These are phyloP conservation scores for Ectemnius lituratus DNA, from an alignment of 2,888 invertebrate genomes.

Conservation along the genomic window DNA sequence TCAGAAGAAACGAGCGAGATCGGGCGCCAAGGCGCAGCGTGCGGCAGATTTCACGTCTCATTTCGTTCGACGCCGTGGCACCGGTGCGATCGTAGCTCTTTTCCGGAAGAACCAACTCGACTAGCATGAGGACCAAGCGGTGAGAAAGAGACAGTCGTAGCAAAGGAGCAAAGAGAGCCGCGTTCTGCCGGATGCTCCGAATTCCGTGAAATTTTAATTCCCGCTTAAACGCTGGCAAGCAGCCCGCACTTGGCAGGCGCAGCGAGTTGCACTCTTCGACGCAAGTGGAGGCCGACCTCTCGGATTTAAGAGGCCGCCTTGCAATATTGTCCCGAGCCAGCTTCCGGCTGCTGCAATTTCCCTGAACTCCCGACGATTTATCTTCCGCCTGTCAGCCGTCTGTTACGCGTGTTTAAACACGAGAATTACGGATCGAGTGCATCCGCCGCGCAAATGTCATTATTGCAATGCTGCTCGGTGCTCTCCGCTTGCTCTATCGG, in stretches of 20 bases:
- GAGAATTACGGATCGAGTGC: conserved; percentile 30
- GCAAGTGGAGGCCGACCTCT: conserved; percentile 1
- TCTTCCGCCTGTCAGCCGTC: conserved; percentile 23
- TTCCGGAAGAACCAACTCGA: neutral
- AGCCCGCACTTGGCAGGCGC: conserved; percentile 45
- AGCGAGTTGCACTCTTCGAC: too few relatives aligned
- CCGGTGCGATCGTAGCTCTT: conserved; percentile 13
- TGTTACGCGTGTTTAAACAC: conserved; percentile 25
- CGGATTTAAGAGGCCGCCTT: conserved; percentile 43
- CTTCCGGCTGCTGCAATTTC: conserved; percentile 35
- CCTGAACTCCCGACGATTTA: conserved; percentile 31
- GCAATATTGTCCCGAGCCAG: conserved; percentile 35
- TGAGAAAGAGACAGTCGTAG: too few relatives aligned
- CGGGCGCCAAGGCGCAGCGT: conserved; percentile 11
- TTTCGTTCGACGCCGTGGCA: conserved; percentile 27
- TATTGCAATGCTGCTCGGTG: conserved; percentile 4
- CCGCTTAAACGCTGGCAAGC: conserved; percentile 49
- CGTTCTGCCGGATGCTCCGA: conserved; percentile 9
- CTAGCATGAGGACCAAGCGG: neutral
- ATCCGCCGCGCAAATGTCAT: neutral
- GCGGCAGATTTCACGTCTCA: conserved; percentile 46
- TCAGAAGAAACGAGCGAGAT: conserved; percentile 8
- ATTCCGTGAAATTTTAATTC: conserved; percentile 52
- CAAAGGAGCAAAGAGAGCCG: too few relatives aligned
- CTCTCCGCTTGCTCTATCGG: conserved; percentile 10